These are phyloP conservation scores for Nephila pilipes DNA, from an alignment of 1,140 invertebrate species.

Conservation along the genomic window DNA sequence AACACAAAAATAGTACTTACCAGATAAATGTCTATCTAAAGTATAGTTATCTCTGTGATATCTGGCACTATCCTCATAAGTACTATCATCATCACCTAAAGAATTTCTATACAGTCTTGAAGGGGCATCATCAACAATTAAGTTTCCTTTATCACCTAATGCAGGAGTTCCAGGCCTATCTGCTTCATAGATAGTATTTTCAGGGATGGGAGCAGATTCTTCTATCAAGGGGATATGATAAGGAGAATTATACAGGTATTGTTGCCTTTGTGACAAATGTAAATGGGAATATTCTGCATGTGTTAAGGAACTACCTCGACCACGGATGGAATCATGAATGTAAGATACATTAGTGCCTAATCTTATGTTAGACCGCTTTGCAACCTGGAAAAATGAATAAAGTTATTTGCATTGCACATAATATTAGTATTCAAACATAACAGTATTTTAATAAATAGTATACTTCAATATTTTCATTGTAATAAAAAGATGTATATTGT, in stretches of 20 bases:
- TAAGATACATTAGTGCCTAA: not conserved
- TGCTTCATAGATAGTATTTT: slow-evolving; percentile 28
- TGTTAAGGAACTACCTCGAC: slow-evolving; percentile 18
- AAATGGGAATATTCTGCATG: not conserved
- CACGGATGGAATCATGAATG: slow-evolving; percentile 31
- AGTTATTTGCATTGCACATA: too few species aligned
- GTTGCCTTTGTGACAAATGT: slow-evolving; percentile 26
- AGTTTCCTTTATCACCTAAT: not conserved
- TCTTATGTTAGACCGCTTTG: slow-evolving; percentile 54
- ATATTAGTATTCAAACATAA: too few species aligned
- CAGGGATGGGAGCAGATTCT: not conserved
- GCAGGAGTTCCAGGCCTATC: slow-evolving; percentile 52
- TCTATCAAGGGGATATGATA: slow-evolving; percentile 8
- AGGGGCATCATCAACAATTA: slow-evolving; percentile 29
- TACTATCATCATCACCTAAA: slow-evolving; percentile 31
- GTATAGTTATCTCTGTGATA: slow-evolving; percentile 15
- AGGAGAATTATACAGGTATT: slow-evolving; percentile 33
- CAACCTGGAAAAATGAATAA: not conserved
- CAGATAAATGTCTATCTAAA: slow-evolving; percentile 29
- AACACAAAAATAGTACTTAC: not conserved
- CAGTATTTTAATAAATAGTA: too few species aligned
- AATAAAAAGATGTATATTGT: too few species aligned
- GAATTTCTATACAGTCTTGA: slow-evolving; percentile 6
- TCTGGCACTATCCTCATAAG: not conserved
- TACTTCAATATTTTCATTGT: too few species aligned